A percentile compares a stretch with the other conserved stretches of the same genome.
These are phyloP conservation scores for Rhinoderma darwinii DNA, from an alignment of 2,113 vertebrate species.

Conservation along the genomic window DNA sequence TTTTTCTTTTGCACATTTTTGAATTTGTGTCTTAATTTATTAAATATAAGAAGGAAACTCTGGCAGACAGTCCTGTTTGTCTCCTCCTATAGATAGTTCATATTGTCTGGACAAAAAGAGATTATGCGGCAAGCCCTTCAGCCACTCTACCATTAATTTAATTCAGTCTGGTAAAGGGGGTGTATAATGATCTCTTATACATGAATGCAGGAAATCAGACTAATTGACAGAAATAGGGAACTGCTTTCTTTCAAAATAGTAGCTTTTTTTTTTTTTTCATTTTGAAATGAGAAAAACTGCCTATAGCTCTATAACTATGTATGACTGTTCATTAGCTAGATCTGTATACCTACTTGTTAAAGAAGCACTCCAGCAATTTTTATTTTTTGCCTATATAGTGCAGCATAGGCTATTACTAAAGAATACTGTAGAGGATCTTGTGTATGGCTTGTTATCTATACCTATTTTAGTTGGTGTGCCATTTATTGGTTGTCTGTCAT, in stretches of 20 bases:
- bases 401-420: no score
- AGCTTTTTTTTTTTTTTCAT: background rate
- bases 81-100: background rate
- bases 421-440: no score
- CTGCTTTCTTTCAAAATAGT: background rate
- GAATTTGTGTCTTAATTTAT: background rate
- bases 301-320: no score
- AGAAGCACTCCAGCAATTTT: no score
- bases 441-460: no score
- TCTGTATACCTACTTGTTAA: no score
- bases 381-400: no score
- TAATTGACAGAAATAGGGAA: conserved; percentile 23
- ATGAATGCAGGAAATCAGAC: conserved; percentile 37
- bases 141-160: background rate
- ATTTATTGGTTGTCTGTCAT: no score
- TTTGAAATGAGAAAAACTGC: no score
- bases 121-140: conserved; percentile 14
- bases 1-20: background rate
- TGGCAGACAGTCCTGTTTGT: conserved; percentile 3
- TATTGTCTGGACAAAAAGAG: conserved; percentile 23
- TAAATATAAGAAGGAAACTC: background rate
- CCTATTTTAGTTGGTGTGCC: no score
- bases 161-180: background rate
- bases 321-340: no score
- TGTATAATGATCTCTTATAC: background rate